A percentile compares a stretch with the other conserved stretches of the same genome.
Evolutionary conservation across 2,888 invertebrate genomes (phyloP).

Genomic region (Morinoia aosen): DNA sequence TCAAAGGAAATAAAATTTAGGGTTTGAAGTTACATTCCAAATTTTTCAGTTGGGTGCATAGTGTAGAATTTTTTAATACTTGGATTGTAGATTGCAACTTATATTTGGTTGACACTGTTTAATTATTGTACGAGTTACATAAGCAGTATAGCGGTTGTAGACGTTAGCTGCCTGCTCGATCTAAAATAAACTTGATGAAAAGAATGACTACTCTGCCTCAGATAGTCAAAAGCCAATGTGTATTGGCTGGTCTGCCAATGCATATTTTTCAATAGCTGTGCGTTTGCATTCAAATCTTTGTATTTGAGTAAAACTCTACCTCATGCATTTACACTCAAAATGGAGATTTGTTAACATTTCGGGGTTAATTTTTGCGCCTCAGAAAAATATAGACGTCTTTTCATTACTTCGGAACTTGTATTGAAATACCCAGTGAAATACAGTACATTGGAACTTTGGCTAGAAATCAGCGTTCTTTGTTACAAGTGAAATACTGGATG

Average conservation of each 20-base stretch:
- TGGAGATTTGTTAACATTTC: no score
- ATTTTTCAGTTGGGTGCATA: not conserved
- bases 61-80: not conserved
- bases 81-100: not conserved
- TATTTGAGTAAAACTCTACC: no score
- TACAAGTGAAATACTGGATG: not conserved
- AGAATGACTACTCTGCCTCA: not conserved
- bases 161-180: not conserved
- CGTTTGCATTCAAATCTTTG: no score
- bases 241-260: no score
- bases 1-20: slow-evolving; percentile 77
- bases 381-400: not conserved
- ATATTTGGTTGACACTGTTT: not conserved
- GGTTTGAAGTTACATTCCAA: slow-evolving; percentile 69
- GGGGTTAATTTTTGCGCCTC: not conserved
- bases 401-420: not conserved
- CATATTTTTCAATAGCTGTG: no score
- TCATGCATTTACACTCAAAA: no score
- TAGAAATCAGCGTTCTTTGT: not conserved
- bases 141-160: not conserved
- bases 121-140: not conserved
- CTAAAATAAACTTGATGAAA: not conserved
- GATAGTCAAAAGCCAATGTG: not conserved
- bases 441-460: not conserved
- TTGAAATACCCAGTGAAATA: not conserved